Evolutionary conservation across 2,113 vertebrate species (phyloP).

Genomic region (Oncorhynchus tshawytscha): DNA sequence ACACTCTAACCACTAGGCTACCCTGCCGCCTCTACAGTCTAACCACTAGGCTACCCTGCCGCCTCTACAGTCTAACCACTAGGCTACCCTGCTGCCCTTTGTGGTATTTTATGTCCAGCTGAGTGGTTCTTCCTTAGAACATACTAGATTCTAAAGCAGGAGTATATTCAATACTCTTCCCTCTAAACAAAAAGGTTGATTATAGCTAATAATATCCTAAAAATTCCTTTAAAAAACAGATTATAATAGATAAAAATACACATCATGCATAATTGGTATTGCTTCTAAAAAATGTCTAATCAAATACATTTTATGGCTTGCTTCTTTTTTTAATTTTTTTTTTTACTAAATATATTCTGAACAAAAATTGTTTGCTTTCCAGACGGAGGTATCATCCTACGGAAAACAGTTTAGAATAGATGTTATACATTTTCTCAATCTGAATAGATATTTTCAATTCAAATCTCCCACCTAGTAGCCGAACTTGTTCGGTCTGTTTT

Average conservation of each 20-base stretch:
- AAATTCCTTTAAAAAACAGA: conserved; percentile 32
- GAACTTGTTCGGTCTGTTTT: background rate
- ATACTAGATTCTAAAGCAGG: conserved; percentile 35
- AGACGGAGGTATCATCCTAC: conserved; percentile 15
- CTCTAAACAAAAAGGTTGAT: conserved; percentile 25
- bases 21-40: too few species aligned
- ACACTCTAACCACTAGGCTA: too few species aligned
- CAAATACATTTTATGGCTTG: conserved; percentile 89
- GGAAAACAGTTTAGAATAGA: background rate
- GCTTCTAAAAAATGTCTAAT: conserved; percentile 93
- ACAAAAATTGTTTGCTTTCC: background rate
- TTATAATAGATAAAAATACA: conserved; percentile 52
- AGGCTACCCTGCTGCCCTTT: too few species aligned
- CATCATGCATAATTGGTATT: conserved; percentile 86
- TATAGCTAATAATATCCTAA: conserved; percentile 25
- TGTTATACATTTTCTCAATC: too few species aligned
- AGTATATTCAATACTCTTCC: conserved; percentile 1
- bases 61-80: too few species aligned
- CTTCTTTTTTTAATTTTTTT: conserved; percentile 65
- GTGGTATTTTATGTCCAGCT: background rate
- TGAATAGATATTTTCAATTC: too few species aligned
- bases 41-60: too few species aligned
- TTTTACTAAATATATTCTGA: conserved; percentile 66
- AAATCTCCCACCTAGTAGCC: too few species aligned
- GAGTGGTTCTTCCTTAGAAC: conserved; percentile 17